These are phyloP conservation scores for Eristalis pertinax DNA, from an alignment of 2,888 invertebrate species.

Conservation along the genomic window DNA sequence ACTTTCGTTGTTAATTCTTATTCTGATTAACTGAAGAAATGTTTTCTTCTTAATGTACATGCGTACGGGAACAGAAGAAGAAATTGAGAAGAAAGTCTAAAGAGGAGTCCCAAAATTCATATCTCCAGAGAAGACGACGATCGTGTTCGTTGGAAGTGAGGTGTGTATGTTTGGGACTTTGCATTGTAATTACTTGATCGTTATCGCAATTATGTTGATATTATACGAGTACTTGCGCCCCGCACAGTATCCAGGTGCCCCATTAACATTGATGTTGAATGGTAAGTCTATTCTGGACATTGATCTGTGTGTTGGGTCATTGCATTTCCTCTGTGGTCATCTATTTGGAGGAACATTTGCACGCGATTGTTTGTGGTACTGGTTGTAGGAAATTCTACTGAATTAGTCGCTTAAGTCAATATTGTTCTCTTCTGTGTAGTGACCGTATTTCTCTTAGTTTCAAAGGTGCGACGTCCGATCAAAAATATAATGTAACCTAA, in stretches of 20 bases:
- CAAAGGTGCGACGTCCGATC: no score
- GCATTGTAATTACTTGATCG: conserved; percentile 39
- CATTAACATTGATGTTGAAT: background rate
- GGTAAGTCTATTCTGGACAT: background rate
- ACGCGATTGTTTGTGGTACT: background rate
- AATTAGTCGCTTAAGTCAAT: no score
- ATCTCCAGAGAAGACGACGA: conserved; percentile 13
- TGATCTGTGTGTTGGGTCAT: background rate
- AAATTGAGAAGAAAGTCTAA: conserved; percentile 11
- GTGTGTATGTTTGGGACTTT: background rate
- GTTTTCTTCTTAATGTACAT: background rate
- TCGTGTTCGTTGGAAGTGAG: background rate
- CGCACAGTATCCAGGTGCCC: background rate
- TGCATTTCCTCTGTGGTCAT: background rate
- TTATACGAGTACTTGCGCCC: background rate
- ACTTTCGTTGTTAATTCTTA: conserved; percentile 22
- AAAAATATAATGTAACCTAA: no score
- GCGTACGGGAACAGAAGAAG: conserved; percentile 5
- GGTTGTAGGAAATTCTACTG: no score
- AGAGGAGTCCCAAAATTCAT: conserved; percentile 16
- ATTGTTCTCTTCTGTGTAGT: no score
- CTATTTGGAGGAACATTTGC: background rate
- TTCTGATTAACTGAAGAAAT: conserved; percentile 55
- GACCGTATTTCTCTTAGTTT: no score
- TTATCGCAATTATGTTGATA: conserved; percentile 41